These are phyloP conservation scores for Elymnias hypermnestra DNA, from an alignment of 1,140 invertebrate genomes.

Conservation along the genomic window DNA sequence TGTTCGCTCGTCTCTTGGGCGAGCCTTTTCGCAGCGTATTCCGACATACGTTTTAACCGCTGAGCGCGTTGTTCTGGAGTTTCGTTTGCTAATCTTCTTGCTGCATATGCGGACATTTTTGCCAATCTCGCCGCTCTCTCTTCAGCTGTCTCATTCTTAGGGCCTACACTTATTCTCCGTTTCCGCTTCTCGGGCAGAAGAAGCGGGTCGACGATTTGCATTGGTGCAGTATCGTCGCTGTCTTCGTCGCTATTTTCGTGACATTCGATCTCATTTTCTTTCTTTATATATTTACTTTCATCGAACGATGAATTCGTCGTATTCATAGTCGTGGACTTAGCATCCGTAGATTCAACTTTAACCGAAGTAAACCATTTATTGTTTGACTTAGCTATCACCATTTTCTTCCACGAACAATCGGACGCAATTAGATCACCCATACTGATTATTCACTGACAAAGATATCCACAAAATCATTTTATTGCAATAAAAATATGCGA, in stretches of 20 bases:
- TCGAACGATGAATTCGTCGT: constrained; percentile 28
- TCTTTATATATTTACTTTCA: constrained; percentile 31
- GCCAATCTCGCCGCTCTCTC: constrained; percentile 68
- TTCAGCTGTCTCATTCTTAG: constrained; percentile 65
- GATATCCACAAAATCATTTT: constrained; percentile 67
- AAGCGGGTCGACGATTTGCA: constrained; percentile 38
- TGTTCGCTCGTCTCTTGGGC: constrained; percentile 74
- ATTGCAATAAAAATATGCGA: background rate
- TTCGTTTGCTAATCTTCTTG: constrained; percentile 74
- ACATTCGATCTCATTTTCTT: constrained; percentile 26
- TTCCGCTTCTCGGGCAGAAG: constrained; percentile 14
- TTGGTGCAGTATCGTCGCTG: constrained; percentile 22
- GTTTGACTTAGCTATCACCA: constrained; percentile 61
- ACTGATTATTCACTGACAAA: constrained; percentile 64
- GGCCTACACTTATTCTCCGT: constrained; percentile 27
- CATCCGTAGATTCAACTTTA: constrained; percentile 29
- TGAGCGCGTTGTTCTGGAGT: constrained; percentile 70
- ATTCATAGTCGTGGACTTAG: constrained; percentile 23
- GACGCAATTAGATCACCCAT: constrained; percentile 58
- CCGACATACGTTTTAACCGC: constrained; percentile 67
- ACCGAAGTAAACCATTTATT: constrained; percentile 59
- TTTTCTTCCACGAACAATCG: constrained; percentile 66
- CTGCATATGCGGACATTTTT: constrained; percentile 72
- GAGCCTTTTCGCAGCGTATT: constrained; percentile 59
- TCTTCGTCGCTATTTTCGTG: constrained; percentile 13